Evolutionary conservation across 2,113 vertebrate species (phyloP), one percentile per base, ranked within the genome.

Genomic region (Pitta sordida): DNA sequence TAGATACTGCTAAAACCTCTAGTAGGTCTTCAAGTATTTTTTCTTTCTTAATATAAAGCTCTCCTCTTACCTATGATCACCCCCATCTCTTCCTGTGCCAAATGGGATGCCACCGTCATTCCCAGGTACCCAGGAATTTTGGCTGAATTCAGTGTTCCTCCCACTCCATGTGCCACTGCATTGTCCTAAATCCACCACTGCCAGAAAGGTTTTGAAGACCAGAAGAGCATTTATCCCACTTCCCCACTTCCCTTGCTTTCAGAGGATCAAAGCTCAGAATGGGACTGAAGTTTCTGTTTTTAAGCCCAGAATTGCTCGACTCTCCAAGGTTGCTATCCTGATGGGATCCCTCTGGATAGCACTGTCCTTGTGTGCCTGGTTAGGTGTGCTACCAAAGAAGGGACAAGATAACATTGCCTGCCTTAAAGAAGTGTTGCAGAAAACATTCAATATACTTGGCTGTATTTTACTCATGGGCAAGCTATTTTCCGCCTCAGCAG

Each of bases 401-500:
- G n/a, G 44, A 55, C 8, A 12, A 67, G 70, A 69, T 39, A 82
- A 86, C 56, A 60, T 62, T 65, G 20, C 48, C 46, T 86, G 46
- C 60, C 73, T 71, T 86, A 24, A 56, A 70, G 39, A 68, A 84
- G 11, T 4, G 20, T 41, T 81, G 88, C 69, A 93, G 91, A 41
- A 93, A 92, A 49, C 26, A 68, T 46, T 63, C 37, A 3, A 8
- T 73, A 7, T 36, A 15, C 30, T 87, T 77, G 86, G 69, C 63
- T 86, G 4, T 55, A 29, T 79, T 82, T 87, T 68, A 83, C 48
- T 67, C 1, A 0, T 1, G 4, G 37, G 44, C 48, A 81, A 88
- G 73, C n/a, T 83, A 75, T 94, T 95, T 96, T 90, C 90, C 84
- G 88, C 71, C 85, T 94, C 90, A 95, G 85, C 69, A 92, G 70